phyloP scores from a whole-genome alignment of 2,888 invertebrate genomes.

The Nephrocerus scutellatus region DNA sequence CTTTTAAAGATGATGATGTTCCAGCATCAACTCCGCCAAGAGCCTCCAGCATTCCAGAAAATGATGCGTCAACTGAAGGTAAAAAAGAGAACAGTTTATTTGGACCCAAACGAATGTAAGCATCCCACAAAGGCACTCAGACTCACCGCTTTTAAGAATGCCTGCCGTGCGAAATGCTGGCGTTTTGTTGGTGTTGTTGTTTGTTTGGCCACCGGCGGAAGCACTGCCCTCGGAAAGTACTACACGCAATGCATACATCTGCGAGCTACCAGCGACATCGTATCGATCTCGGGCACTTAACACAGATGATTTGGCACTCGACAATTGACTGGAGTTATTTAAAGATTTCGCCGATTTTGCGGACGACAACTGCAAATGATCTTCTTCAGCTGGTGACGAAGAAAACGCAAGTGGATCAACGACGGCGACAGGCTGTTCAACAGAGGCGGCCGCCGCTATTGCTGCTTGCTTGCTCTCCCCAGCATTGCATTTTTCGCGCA shows the following conservation, averaged over 20 bases:
- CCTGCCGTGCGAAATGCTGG: too few species aligned
- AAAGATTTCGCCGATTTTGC: neutral
- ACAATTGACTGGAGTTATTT: too few species aligned
- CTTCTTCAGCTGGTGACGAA: too few species aligned
- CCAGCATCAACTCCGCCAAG: conserved; percentile 19
- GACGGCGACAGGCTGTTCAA: neutral
- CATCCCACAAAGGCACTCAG: neutral
- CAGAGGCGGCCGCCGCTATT: neutral
- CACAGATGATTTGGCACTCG: too few species aligned
- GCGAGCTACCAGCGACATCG: too few species aligned
- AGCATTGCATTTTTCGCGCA: conserved; percentile 34
- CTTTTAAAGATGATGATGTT: conserved; percentile 3
- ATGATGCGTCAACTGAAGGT: conserved; percentile 21
- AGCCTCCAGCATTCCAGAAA: conserved; percentile 23
- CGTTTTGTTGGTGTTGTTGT: conserved; percentile 15
- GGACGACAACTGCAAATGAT: too few species aligned
- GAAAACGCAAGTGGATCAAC: neutral
- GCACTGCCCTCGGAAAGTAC: neutral
- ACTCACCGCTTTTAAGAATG: conserved; percentile 21
- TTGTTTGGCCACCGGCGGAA: conserved; percentile 2
- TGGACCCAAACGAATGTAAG: neutral
- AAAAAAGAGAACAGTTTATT: neutral
- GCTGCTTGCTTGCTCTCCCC: neutral
- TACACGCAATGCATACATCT: conserved; percentile 10
- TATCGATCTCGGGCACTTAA: too few species aligned